phyloP scores from a whole-genome alignment of 2,113 vertebrate species.

The Spea multiplicata region DNA sequence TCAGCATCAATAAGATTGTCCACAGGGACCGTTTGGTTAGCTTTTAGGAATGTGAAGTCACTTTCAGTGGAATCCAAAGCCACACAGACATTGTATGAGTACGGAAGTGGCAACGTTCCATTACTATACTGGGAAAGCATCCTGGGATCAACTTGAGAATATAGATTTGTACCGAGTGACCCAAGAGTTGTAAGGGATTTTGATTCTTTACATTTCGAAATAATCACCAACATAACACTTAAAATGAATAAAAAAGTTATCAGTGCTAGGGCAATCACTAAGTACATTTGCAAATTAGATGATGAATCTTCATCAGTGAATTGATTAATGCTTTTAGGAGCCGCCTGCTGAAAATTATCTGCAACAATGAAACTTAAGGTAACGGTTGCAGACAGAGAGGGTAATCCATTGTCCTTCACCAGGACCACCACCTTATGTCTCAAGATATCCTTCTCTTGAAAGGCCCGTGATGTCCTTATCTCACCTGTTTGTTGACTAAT shows the following conservation, averaged over 20 bases:
- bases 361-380: conserved; percentile 63
- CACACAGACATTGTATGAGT: conserved; percentile 28
- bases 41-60: conserved; percentile 6
- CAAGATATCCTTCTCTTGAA: conserved; percentile 55
- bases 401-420: conserved; percentile 65
- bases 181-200: conserved; percentile 23
- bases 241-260: conserved; percentile 53
- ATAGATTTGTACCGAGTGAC: conserved; percentile 42
- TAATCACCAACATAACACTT: conserved; percentile 48
- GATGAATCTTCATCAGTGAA: conserved; percentile 20
- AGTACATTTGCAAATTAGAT: conserved; percentile 57
- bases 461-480: conserved; percentile 59
- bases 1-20: conserved; percentile 24
- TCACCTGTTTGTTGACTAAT: conserved; percentile 59
- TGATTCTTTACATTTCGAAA: conserved; percentile 44
- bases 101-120: conserved; percentile 11
- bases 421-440: conserved; percentile 52
- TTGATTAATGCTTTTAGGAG: conserved; percentile 29
- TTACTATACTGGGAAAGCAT: background rate
- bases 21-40: conserved; percentile 10
- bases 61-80: conserved; percentile 10
- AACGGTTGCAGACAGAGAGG: conserved; percentile 59
- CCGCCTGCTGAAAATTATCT: conserved; percentile 64
- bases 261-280: conserved; percentile 53
- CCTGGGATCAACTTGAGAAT: conserved; percentile 8